Conservation (phyloP, 1,140 invertebrate genomes). For the Drosophila tsacasi region DNA sequence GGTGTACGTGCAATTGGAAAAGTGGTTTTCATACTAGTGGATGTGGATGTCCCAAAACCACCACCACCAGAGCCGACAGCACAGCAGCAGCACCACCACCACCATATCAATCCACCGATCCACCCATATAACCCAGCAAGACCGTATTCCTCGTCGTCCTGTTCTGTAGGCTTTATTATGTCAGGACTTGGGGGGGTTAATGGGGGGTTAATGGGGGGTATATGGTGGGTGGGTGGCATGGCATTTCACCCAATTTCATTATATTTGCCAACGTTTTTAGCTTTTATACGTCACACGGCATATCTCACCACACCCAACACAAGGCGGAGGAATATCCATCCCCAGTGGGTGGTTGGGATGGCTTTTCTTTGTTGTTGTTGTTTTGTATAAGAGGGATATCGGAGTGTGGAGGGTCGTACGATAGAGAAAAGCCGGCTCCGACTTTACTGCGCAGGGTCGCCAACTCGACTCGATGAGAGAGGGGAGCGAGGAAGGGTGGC, state of each 20-base stretch:
- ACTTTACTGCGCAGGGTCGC: constrained; percentile 59
- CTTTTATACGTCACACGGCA: constrained; percentile 84
- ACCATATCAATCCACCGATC: constrained; percentile 28
- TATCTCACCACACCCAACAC: constrained; percentile 79
- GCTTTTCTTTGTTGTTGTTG: not conserved
- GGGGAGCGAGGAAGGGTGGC: constrained; percentile 1
- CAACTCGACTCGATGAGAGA: constrained; percentile 33
- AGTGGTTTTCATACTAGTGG: constrained; percentile 75
- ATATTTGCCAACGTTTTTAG: constrained; percentile 84
- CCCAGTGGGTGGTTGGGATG: constrained; percentile 35
- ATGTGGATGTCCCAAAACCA: constrained; percentile 67
- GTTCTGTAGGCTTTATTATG: constrained; percentile 79
- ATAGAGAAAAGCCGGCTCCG: constrained; percentile 59
- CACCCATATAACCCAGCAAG: constrained; percentile 26
- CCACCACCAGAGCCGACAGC: constrained; percentile 37
- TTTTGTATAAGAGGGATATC: constrained; percentile 25
- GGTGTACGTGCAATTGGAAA: constrained; percentile 77
- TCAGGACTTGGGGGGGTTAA: constrained; percentile 37
- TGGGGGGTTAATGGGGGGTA: constrained; percentile 5
- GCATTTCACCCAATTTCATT: constrained; percentile 83
- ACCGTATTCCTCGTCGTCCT: constrained; percentile 52
- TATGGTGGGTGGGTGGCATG: constrained; percentile 34
- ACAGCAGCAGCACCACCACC: constrained; percentile 27
- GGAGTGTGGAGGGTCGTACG: constrained; percentile 32
- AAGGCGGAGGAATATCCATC: constrained; percentile 18